Evolutionary conservation across 2,113 vertebrate species (phyloP), one percentile per base, ranked within the genome.

Genomic region (Mobula hypostoma): DNA sequence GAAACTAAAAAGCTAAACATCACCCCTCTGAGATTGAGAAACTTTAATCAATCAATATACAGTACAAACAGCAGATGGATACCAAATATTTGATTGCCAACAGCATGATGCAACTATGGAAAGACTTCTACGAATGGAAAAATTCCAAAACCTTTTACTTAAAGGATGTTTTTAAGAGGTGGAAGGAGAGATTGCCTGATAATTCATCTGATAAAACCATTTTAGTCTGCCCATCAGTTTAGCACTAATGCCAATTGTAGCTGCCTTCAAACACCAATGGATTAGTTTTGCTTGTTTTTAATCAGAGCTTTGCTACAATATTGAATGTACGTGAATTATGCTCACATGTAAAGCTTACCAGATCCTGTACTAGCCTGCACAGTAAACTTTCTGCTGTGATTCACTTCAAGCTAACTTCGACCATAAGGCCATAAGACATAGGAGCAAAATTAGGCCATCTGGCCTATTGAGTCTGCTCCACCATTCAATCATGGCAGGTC

Each of bases 1-100:
- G 83, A 63, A 61, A n/a, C 83, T 88, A 88, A 63, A 88, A 63
- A 88, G 83, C 83, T 88, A n/a, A 63, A 88, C 61, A 56, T 12
- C 58, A 88, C 58, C 83, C 27, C 83, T n/a, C 58, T 88, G 83
- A 88, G 83, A 63, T 68, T 63, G 32, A 32, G 63, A 63, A 66
- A 66, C 66, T 68, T 90, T 90, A 32, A 32, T 63, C 85, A 66
- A 68, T 90, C 85, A 90, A 68, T 36, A 36, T 68, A 29, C 66
- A 88, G 48, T 48, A 48, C 48, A 48, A 90, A n/a, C 61, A 90
- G 32, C 7, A 32, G 61, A 66, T 32, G n/a, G 63, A 27, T 32
- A 88, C 85, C 40, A 0, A 66, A 48, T 32, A 68, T 68, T 1
- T 66, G 58, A 90, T 29, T 90, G 58, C 27, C 12, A 90, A 66